Base-by-base conservation (phyloP, 2,113 vertebrate genomes). In the Nyctereutes procyonoides region DNA sequence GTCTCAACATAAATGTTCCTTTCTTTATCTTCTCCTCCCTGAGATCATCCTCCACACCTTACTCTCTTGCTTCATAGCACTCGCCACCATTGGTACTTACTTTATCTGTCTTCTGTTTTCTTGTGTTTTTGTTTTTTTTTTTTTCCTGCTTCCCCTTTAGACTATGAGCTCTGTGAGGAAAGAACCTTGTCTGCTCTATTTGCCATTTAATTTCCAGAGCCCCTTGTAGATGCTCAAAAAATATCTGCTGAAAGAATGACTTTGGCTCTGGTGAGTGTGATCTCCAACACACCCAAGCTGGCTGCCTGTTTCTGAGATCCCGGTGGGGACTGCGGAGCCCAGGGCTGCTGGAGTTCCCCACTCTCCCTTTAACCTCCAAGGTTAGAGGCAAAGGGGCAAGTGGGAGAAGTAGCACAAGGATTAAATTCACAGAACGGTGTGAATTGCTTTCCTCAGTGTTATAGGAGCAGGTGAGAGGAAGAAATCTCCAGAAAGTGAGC, bases 371-470 rank as follows among this genome's bases (percentile, higher is more conserved):
- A 30, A 53, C 73, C 38, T 95, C 17, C 17, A 32, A 93, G 79
- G 60, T 95, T 92, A 85, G 77, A 96, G 96, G 86, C 38, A 28
- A 60, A 26, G n/a, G 73, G 14, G 58, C 56, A 32, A 67, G 24
- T 62, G 11, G 38, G 56, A 84, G 51, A 55, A 55, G 67, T 56
- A 69, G 32, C 58, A 62, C 83, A 69, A 60, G 79, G 67, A 55
- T 92, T 77, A n/a, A 60, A 28, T 60, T 87, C 30, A 38, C 88
- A 88, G 74, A 56, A 22, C 12, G 43, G 74, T 92, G 85, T 93
- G 81, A 94, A 92, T 94, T 83, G n/a, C 88, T 81, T 84, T 90
- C 67, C 92, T 93, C 38, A 19, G 35, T 22, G 20, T 19, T 28
- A 15, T 4, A 38, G 84, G 76, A 77, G 13, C 5, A 16, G 28